phyloP scores from a whole-genome alignment of 1,140 invertebrate genomes.

The Pseudomyrmex dendroicus region DNA sequence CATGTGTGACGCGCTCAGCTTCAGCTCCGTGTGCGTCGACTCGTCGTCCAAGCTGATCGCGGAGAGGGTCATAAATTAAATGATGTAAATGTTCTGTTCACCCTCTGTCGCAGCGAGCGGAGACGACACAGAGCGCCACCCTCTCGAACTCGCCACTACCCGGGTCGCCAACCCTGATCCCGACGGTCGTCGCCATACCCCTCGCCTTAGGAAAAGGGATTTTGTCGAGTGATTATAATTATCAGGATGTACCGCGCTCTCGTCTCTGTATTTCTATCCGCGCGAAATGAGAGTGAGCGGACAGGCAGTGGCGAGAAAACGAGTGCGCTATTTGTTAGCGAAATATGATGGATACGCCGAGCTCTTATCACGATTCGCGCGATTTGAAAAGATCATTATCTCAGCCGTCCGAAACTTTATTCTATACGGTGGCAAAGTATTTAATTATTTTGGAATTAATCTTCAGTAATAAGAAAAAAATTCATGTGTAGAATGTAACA shows the following conservation, averaged over 20 bases:
- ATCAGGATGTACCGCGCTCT: conserved; percentile 66
- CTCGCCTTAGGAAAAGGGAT: conserved; percentile 9
- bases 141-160: conserved; percentile 62
- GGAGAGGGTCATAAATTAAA: conserved; percentile 85
- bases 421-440: not conserved
- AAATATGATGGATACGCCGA: conserved; percentile 10
- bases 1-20: not conserved
- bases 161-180: conserved; percentile 39
- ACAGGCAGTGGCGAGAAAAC: conserved; percentile 26
- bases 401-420: not conserved
- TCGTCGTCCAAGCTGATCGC: conserved; percentile 62
- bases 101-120: conserved; percentile 80
- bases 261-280: conserved; percentile 41
- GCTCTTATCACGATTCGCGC: conserved; percentile 21
- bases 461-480: not conserved
- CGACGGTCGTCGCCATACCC: conserved; percentile 62
- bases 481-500: no score
- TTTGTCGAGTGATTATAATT: conserved; percentile 77
- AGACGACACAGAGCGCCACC: conserved; percentile 74
- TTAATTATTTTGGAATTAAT: not conserved
- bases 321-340: conserved; percentile 27
- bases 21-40: conserved; percentile 21
- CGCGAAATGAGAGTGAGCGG: conserved; percentile 59
- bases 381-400: not conserved
- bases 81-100: conserved; percentile 85